Evolutionary conservation across 2,888 invertebrate species (phyloP).

Genomic region (Rhynchonema sp.): DNA sequence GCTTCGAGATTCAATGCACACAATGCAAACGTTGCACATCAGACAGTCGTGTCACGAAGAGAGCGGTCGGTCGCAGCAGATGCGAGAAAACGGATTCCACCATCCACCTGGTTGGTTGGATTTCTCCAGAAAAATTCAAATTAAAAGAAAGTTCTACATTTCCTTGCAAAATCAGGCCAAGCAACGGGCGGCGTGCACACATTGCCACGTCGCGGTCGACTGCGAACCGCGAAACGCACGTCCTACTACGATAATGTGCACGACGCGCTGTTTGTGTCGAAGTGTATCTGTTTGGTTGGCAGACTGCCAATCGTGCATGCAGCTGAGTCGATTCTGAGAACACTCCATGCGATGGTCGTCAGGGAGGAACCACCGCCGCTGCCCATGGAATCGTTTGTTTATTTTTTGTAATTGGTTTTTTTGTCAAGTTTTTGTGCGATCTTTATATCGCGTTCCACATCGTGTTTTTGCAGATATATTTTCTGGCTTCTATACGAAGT

Average conservation of each 20-base stretch:
- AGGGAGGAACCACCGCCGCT: slow-evolving; percentile 22
- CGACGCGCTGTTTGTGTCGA: slow-evolving; percentile 63
- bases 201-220: slow-evolving; percentile 15
- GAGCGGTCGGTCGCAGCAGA: neutral
- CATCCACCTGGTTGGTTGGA: slow-evolving; percentile 19
- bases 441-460: no score
- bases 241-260: slow-evolving; percentile 62
- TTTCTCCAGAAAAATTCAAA: no score
- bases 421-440: no score
- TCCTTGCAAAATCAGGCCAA: neutral
- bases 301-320: slow-evolving; percentile 66
- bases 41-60: slow-evolving; percentile 11
- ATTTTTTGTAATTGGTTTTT: no score
- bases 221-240: slow-evolving; percentile 17
- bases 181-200: slow-evolving; percentile 21
- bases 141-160: no score
- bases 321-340: slow-evolving; percentile 53
- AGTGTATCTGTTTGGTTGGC: slow-evolving; percentile 76
- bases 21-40: slow-evolving; percentile 51
- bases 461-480: no score
- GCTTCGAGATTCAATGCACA: slow-evolving; percentile 70
- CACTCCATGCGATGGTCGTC: slow-evolving; percentile 39
- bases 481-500: slow-evolving; percentile 83
- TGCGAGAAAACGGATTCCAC: slow-evolving; percentile 38
- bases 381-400: slow-evolving; percentile 63